phyloP scores from a whole-genome alignment of 2,797 vertebrate species.

The Phoxinus dragarum region DNA sequence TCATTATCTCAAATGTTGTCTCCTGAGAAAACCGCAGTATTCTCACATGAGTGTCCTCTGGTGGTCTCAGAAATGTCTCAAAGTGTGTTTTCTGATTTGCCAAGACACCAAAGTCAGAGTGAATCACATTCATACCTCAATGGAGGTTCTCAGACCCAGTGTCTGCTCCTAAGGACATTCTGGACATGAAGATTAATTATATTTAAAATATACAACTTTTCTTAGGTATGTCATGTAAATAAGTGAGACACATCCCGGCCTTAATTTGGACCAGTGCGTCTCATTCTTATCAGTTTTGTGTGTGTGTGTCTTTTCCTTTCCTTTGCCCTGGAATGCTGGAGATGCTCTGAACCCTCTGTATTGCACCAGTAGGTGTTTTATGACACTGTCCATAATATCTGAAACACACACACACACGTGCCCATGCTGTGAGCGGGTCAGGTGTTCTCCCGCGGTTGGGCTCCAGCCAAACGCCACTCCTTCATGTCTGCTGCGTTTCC shows the following conservation, averaged over 20 bases:
- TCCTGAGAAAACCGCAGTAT: not conserved
- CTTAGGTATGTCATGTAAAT: not conserved
- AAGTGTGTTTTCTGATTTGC: not conserved
- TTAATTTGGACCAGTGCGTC: constrained; percentile 2
- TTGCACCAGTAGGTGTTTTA: constrained; percentile 59
- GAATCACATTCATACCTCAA: not conserved
- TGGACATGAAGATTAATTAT: not conserved
- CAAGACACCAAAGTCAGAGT: not conserved
- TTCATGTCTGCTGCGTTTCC: constrained; percentile 69
- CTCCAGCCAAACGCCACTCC: constrained; percentile 75
- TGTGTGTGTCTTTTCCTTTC: constrained; percentile 32
- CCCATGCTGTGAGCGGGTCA: constrained; percentile 71
- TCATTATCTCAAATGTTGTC: not conserved
- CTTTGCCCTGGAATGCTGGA: constrained; percentile 70
- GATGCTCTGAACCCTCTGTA: constrained; percentile 70
- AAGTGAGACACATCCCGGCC: not conserved
- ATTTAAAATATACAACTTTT: no score
- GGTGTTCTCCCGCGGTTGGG: constrained; percentile 73
- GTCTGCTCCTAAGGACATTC: no score
- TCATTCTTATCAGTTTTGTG: constrained; percentile 44
- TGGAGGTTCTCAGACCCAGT: no score
- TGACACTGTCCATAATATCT: constrained; percentile 52
- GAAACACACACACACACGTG: constrained; percentile 52
- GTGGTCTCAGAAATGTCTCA: not conserved
- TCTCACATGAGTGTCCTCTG: not conserved